Evolutionary conservation across 1,140 invertebrate species (phyloP).

Genomic region (Meteorus sp.): DNA sequence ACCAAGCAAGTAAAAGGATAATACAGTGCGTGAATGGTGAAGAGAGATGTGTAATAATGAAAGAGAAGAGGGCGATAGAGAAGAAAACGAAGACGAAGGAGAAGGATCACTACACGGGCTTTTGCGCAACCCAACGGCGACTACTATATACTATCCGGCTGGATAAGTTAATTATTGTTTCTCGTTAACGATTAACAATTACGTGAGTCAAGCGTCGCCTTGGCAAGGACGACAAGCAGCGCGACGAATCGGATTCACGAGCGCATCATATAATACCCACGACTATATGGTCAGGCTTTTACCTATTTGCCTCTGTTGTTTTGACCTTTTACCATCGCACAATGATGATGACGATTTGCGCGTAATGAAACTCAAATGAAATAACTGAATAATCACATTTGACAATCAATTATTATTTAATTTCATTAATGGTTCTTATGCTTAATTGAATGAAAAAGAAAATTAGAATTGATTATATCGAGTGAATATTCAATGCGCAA

Average conservation of each 20-base stretch:
- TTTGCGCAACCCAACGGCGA: conserved; percentile 45
- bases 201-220: conserved; percentile 46
- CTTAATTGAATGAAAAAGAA: neutral
- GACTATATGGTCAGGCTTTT: neutral
- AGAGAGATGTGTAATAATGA: neutral
- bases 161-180: conserved; percentile 56
- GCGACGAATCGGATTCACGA: conserved; percentile 26
- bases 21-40: neutral
- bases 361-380: neutral
- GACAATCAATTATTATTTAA: no score
- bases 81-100: neutral
- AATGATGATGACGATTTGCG: no score
- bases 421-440: no score
- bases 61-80: conserved; percentile 6
- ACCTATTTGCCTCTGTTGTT: neutral
- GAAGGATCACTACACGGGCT: conserved; percentile 25
- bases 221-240: conserved; percentile 43
- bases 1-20: no score
- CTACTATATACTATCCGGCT: conserved; percentile 35
- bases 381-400: no score
- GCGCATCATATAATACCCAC: neutral
- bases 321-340: conserved; percentile 11
- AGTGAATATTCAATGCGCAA: neutral
- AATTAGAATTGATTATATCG: neutral
- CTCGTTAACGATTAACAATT: conserved; percentile 54